phyloP scores from a whole-genome alignment of 2,113 vertebrate species.

The Sebastes schlegelii region DNA sequence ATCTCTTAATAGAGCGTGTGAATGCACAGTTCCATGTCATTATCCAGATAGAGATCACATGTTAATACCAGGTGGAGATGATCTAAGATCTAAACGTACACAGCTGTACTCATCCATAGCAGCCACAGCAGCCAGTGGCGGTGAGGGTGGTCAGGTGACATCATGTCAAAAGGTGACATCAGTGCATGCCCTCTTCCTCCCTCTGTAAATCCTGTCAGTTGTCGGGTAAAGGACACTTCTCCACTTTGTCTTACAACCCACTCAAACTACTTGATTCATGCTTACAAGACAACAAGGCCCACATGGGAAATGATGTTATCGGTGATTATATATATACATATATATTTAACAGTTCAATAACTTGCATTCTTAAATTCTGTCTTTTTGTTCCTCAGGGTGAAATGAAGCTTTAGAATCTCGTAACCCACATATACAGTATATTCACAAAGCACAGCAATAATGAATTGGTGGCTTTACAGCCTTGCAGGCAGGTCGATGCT shows the following conservation, averaged over 20 bases:
- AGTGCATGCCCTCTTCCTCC: slow-evolving; percentile 11
- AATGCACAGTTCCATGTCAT: no score
- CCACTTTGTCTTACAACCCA: slow-evolving; percentile 16
- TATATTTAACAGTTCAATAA: slow-evolving; percentile 47
- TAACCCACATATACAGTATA: slow-evolving; percentile 31
- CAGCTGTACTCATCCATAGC: not conserved
- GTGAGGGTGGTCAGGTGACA: not conserved
- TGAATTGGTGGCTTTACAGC: slow-evolving; percentile 58
- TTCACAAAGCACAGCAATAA: slow-evolving; percentile 82
- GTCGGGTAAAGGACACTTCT: slow-evolving; percentile 20
- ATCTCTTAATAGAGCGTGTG: not conserved
- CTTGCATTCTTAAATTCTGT: slow-evolving; percentile 58
- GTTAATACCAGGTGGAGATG: slow-evolving; percentile 20
- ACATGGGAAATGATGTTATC: not conserved
- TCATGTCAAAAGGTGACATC: slow-evolving; percentile 13
- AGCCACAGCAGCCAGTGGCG: not conserved
- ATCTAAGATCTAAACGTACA: not conserved
- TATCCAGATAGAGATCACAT: not conserved
- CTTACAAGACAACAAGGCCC: slow-evolving; percentile 15
- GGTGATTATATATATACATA: slow-evolving; percentile 31
- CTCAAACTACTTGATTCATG: slow-evolving; percentile 24
- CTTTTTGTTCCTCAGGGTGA: slow-evolving; percentile 81
- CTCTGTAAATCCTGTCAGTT: slow-evolving; percentile 17
- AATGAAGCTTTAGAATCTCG: slow-evolving; percentile 75
- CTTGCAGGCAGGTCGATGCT: slow-evolving; percentile 37